Percentiles rank a stretch among this genome's conserved stretches.
phyloP scores from a whole-genome alignment of 2,888 invertebrate genomes.

The Hecatera dysodea region DNA sequence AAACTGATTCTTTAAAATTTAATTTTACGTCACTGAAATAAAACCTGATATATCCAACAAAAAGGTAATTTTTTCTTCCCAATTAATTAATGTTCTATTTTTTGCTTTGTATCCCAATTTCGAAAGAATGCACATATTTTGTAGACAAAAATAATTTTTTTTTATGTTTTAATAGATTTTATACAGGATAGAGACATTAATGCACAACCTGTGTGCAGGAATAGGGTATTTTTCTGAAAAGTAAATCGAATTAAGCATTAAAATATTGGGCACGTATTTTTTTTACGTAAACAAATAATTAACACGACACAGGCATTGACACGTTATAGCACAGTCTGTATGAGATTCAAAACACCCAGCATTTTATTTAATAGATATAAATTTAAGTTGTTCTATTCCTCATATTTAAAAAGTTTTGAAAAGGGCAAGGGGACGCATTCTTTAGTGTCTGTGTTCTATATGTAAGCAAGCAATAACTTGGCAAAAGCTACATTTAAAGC shows the following conservation, averaged over 20 bases:
- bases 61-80: too few relatives aligned
- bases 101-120: too few relatives aligned
- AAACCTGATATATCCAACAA: not conserved
- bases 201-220: not conserved
- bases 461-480: slow-evolving; percentile 11
- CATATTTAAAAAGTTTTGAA: not conserved
- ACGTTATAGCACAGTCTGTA: too few relatives aligned
- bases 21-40: not conserved
- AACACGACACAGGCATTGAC: too few relatives aligned
- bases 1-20: not conserved
- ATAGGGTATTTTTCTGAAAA: too few relatives aligned
- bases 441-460: not conserved
- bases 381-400: not conserved
- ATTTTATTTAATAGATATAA: too few relatives aligned
- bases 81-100: too few relatives aligned
- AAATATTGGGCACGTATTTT: too few relatives aligned
- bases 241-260: too few relatives aligned
- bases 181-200: not conserved
- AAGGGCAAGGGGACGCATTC: not conserved
- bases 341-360: not conserved
- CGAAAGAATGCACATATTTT: not conserved
- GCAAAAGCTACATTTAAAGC: slow-evolving; percentile 24
- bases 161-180: not conserved
- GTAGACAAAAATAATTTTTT: not conserved
- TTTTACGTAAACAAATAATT: too few relatives aligned